A percentile compares a stretch with the other conserved stretches of the same genome.
Conservation (phyloP, 2,888 invertebrate genomes). For the Metopia argyrocephala region DNA sequence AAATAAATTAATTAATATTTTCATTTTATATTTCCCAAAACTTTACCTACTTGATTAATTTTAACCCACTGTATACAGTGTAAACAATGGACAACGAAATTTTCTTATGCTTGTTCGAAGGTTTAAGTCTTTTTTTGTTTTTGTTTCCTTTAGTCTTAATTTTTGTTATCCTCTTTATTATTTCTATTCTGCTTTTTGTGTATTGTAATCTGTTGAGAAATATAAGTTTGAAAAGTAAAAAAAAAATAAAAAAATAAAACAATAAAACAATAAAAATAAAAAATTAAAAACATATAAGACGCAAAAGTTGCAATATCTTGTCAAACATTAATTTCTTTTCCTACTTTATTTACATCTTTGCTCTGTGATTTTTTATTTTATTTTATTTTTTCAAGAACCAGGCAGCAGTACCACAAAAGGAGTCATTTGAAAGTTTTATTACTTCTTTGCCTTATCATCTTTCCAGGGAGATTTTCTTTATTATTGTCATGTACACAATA, state of each 20-base stretch:
- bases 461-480: slow-evolving; percentile 63
- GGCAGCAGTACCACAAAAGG: slow-evolving; percentile 52
- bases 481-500: slow-evolving; percentile 62
- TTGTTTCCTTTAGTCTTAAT: slow-evolving; percentile 30
- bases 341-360: slow-evolving; percentile 44
- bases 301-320: slow-evolving; percentile 57
- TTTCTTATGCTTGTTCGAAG: slow-evolving; percentile 19
- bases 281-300: neutral
- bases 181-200: slow-evolving; percentile 13
- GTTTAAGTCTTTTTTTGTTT: slow-evolving; percentile 29
- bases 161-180: slow-evolving; percentile 37
- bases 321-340: slow-evolving; percentile 60
- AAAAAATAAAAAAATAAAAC: slow-evolving; percentile 37
- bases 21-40: too few relatives aligned
- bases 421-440: slow-evolving; percentile 69
- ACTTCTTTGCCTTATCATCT: slow-evolving; percentile 66
- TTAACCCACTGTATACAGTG: slow-evolving; percentile 8
- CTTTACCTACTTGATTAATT: neutral
- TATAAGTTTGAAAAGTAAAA: slow-evolving; percentile 42
- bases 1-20: too few relatives aligned
- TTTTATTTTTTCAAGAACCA: slow-evolving; percentile 10
- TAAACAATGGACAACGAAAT: slow-evolving; percentile 26
- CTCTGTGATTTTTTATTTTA: slow-evolving; percentile 31
- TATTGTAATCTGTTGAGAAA: slow-evolving; percentile 61
- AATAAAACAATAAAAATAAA: slow-evolving; percentile 12